Evolutionary conservation across 2,797 vertebrate species (phyloP), one percentile per base, ranked within the genome.

Genomic region (Chaunax sp.): DNA sequence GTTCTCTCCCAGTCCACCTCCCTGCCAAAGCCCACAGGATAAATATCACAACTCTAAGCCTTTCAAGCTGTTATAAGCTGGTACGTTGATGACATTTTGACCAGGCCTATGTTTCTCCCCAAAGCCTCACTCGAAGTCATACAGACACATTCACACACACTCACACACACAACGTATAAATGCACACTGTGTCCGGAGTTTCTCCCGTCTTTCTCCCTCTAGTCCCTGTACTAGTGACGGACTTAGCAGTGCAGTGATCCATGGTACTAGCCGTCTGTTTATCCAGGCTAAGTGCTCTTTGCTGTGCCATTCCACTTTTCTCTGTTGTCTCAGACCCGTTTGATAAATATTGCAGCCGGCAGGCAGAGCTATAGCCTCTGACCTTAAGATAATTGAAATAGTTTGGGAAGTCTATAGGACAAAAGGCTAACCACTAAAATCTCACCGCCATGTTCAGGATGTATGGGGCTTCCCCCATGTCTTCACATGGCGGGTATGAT

Each of bases 1-100:
- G 91, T 89, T 89, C 89, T 92, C 85, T 90, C 90, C 85, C 86
- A 85, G 80, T 88, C 82, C 86, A 84, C 83, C 83, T 87, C 79
- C 60, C 80, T 81, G 78, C 88, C 86, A 88, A 93, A 92, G 90
- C 93, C 93, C 92, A 91, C 85, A 87, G 91, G 91, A 94, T 91
- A 93, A 93, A 93, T 93, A 93, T 93, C 92, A 92, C 91, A 92
- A 92, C 89, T 94, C 90, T 91, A 93, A 94, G 92, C 92, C 91
- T 91, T 92, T 92, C 90, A 92, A 93, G 90, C 90, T 89, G 87
- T 87, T 90, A 88, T 92, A 91, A 93, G 91, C 90, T 90, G 84
- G 89, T 84, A 90, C 85, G 78, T 81, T 90, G 91, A 92, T 94
- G 92, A 92, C 90, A 94, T 93, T 93, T 91, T 92, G 91, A 93